Percentiles rank a stretch among this genome's conserved stretches.
phyloP scores from a whole-genome alignment of 2,113 vertebrate genomes.

The Dicaeum eximium region DNA sequence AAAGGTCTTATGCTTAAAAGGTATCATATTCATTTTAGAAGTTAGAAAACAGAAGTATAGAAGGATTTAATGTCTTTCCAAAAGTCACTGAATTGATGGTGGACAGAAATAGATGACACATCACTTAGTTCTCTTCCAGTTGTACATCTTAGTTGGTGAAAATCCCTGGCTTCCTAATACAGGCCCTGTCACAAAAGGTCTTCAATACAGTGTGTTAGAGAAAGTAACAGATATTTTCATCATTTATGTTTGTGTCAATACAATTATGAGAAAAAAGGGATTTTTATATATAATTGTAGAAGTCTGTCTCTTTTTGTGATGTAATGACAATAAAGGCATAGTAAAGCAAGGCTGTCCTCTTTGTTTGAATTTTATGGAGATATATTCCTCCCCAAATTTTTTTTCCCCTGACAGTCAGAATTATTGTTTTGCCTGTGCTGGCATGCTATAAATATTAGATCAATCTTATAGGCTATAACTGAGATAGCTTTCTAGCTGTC shows the following conservation, averaged over 20 bases:
- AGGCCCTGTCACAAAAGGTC: neutral
- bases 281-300: neutral
- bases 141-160: neutral
- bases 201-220: neutral
- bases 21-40: neutral
- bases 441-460: slow-evolving; percentile 24
- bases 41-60: neutral
- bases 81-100: neutral
- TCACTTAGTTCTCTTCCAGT: neutral
- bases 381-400: neutral
- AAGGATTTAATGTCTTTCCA: neutral
- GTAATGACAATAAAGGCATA: neutral
- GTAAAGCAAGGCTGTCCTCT: neutral
- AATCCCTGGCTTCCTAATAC: neutral
- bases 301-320: neutral
- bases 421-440: slow-evolving; percentile 42
- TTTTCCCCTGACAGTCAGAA: neutral
- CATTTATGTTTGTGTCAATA: neutral
- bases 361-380: neutral
- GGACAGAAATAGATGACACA: neutral
- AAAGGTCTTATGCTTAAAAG: neutral
- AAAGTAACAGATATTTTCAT: neutral
- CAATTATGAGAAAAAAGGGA: neutral
- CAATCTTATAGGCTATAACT: slow-evolving; percentile 15
- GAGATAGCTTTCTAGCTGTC: slow-evolving; percentile 16